Conservation (phyloP, 2,113 vertebrate species). For the Osmerus mordax region DNA sequence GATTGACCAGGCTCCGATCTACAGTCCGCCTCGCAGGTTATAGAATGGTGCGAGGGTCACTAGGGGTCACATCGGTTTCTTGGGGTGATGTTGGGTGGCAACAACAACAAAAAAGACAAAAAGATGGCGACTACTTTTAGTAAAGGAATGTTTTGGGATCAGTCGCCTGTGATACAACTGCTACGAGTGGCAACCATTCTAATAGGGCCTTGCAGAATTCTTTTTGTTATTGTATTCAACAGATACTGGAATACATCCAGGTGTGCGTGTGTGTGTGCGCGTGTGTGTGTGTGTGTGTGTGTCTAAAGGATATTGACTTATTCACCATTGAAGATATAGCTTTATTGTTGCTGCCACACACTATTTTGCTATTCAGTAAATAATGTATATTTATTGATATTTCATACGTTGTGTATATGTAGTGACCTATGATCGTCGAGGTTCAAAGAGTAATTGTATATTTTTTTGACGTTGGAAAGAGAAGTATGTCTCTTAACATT, state of each 20-base stretch:
- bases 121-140: not conserved
- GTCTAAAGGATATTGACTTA: slow-evolving; percentile 19
- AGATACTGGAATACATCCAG: slow-evolving; percentile 31
- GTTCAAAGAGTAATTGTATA: slow-evolving; percentile 54
- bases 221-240: not conserved
- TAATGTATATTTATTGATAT: slow-evolving; percentile 62
- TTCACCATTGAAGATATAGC: slow-evolving; percentile 44
- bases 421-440: slow-evolving; percentile 50
- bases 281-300: not conserved
- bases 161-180: not conserved
- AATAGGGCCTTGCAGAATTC: slow-evolving; percentile 19
- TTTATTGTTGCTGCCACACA: slow-evolving; percentile 50
- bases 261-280: not conserved
- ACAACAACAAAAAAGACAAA: slow-evolving; percentile 2
- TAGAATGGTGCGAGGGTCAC: not conserved
- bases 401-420: slow-evolving; percentile 61
- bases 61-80: not conserved
- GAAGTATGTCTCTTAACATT: slow-evolving; percentile 41
- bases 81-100: not conserved
- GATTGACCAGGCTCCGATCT: not conserved
- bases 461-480: slow-evolving; percentile 49
- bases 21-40: not conserved
- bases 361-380: slow-evolving; percentile 56
- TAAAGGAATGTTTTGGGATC: slow-evolving; percentile 9
- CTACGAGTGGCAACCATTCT: not conserved